Base-by-base conservation (phyloP, 2,797 vertebrate genomes). In the Acanthurus leucopareius region DNA sequence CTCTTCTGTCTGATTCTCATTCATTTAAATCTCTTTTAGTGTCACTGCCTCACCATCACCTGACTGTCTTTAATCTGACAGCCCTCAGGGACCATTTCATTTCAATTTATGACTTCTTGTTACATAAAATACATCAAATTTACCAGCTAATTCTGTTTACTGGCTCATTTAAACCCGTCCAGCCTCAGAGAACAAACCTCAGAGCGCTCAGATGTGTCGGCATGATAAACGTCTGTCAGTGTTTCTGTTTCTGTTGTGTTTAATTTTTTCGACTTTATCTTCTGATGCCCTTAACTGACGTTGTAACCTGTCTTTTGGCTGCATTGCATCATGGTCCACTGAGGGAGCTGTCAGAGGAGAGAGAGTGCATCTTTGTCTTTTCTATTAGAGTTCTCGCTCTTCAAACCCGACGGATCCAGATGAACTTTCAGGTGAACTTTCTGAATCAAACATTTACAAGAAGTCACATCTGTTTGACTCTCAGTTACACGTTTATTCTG, bases 301-400 rank as follows among this genome's bases (percentile, higher is more conserved):
- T 8, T 53, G 22, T 19, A 61, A n/a, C 20, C 38, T 1, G 16
- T 54, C 47, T 20, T 59, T 11, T 59, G 19, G 19, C 45, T 52
- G 73, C 47, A 19, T 68, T 68, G 47, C 73, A 75, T 68, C 73
- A 68, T 68, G 64, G 56, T 68, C 73, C 63, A 3, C 38, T 45
- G 63, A 67, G 63, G 45, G 45, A 10, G 10, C 45, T 60, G 63
- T 22, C 56, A 75, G 13, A 0, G 49, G 16, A 16, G 17, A 38
- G 22, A 38, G 63, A 22, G 3, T 16, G 32, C 10, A 19, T 53
- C 35, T 54, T 11, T 42, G 15, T 15, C 14, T 32, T 45, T 28
- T 19, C 60, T 3, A 25, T 25, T 28, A 54, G 49, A 42, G 13
- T 7, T 45, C 10, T n/a, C 32, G 28, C 16, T 42, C 54, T 42